Conservation (phyloP, 2,797 vertebrate species). For the Chaetophractus vellerosus region DNA sequence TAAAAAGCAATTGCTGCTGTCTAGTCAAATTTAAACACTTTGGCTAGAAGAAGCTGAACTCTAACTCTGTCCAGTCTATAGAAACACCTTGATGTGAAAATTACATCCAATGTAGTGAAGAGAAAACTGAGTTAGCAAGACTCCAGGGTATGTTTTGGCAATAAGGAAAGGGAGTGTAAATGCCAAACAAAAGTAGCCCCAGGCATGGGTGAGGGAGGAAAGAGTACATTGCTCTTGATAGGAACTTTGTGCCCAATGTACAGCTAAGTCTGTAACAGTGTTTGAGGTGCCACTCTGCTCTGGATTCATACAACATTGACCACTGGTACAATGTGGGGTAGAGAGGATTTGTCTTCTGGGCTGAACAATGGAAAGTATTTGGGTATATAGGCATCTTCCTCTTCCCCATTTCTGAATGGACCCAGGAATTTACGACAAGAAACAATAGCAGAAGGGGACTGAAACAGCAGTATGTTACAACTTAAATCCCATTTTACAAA, state of each 20-base stretch:
- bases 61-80: constrained; percentile 85
- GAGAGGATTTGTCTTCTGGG: constrained; percentile 18
- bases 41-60: constrained; percentile 85
- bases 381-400: not conserved
- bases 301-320: not conserved
- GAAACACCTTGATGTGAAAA: constrained; percentile 85
- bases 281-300: not conserved
- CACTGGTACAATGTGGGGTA: not conserved
- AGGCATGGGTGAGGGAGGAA: constrained; percentile 7
- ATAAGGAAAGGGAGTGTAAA: constrained; percentile 7
- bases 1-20: constrained; percentile 92
- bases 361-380: constrained; percentile 54
- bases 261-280: not conserved
- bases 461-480: constrained; percentile 31
- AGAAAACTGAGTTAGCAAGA: constrained; percentile 78
- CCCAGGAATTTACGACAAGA: constrained; percentile 43
- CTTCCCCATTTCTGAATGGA: constrained; percentile 38
- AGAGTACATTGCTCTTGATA: constrained; percentile 55
- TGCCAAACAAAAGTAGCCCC: constrained; percentile 55
- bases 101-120: constrained; percentile 65
- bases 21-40: constrained; percentile 90
- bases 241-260: not conserved
- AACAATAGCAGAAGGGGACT: not conserved
- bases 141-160: constrained; percentile 51
- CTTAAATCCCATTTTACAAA: not conserved